These are phyloP conservation scores for Paramuricea clavata DNA, from an alignment of 92 coral and sea anemone genomes.

Conservation along the genomic window DNA sequence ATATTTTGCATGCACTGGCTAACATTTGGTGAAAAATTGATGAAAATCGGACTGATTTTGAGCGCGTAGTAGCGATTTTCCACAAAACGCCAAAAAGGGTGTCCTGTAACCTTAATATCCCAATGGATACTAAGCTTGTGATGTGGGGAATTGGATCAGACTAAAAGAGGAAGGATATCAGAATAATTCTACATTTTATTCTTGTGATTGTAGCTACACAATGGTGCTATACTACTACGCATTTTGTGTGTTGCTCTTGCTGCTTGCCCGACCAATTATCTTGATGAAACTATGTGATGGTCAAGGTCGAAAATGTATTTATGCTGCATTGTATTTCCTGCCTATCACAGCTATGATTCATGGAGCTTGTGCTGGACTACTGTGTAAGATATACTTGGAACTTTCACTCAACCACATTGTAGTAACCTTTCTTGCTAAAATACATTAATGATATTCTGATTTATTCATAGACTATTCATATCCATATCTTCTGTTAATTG, in stretches of 20 bases:
- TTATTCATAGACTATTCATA: conserved; percentile 81
- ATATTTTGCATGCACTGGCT: too few relatives aligned
- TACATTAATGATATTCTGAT: neutral
- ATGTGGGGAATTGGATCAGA: too few relatives aligned
- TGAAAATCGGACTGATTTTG: too few relatives aligned
- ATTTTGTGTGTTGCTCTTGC: conserved; percentile 76
- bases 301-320: conserved; percentile 76
- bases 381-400: conserved; percentile 81
- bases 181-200: neutral
- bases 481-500: conserved; percentile 86
- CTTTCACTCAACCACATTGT: too few relatives aligned
- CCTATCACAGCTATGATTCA: conserved; percentile 83
- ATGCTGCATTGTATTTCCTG: conserved; percentile 93
- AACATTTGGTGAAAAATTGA: too few relatives aligned
- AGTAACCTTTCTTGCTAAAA: too few relatives aligned
- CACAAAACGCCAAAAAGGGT: too few relatives aligned
- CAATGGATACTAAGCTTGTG: too few relatives aligned
- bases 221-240: conserved; percentile 89
- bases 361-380: conserved; percentile 86
- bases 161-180: too few relatives aligned
- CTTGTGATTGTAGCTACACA: conserved; percentile 75
- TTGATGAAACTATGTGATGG: conserved; percentile 83
- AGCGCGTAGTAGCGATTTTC: too few relatives aligned
- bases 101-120: too few relatives aligned
- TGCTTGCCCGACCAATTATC: conserved; percentile 76